Conservation (phyloP, 2,888 invertebrate species). For the Hydrotaea cyrtoneurina region DNA sequence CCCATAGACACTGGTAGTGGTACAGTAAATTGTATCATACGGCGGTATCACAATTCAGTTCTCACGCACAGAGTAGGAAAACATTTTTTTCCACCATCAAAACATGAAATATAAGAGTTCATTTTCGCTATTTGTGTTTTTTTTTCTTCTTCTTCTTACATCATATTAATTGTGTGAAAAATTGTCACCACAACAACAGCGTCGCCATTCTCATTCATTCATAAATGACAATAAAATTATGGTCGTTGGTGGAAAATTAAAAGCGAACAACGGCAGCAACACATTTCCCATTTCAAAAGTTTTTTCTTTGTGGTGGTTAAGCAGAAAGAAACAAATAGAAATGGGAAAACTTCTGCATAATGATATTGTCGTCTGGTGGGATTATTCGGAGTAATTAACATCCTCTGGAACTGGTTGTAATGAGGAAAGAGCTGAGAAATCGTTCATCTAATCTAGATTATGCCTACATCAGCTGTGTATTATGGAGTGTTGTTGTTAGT, state of each 20-base stretch:
- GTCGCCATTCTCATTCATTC: constrained; percentile 20
- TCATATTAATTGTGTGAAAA: constrained; percentile 67
- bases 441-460: constrained; percentile 1
- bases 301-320: constrained; percentile 20
- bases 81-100: constrained; percentile 22
- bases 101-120: constrained; percentile 16
- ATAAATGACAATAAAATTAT: constrained; percentile 62
- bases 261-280: constrained; percentile 10
- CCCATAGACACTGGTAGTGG: background rate
- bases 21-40: constrained; percentile 52
- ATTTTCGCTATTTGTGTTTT: background rate
- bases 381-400: constrained; percentile 15
- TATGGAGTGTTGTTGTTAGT: too few species aligned
- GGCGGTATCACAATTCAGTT: constrained; percentile 58
- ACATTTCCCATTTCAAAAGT: constrained; percentile 38
- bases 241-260: background rate
- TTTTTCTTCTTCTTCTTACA: constrained; percentile 41
- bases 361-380: background rate
- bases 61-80: constrained; percentile 62
- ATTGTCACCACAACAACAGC: constrained; percentile 65
- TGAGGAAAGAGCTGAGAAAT: background rate
- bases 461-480: background rate
- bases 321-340: constrained; percentile 17
- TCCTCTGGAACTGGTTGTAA: constrained; percentile 26
- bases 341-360: constrained; percentile 40